Base-by-base conservation (phyloP, 2,888 invertebrate species). In the Plebejus argus region DNA sequence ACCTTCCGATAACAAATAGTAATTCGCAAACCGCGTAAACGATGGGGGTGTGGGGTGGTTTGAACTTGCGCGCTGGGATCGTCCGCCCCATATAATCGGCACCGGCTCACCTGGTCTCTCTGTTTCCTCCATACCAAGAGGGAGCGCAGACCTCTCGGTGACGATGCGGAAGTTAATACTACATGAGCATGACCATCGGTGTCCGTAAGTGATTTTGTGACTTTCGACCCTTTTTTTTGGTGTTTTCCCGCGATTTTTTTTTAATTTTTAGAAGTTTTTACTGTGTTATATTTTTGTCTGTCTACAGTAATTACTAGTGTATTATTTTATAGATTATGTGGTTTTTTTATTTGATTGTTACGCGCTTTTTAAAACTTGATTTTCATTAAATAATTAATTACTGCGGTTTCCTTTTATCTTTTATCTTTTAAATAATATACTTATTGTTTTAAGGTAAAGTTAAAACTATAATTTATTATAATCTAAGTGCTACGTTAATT, bases 171-270 rank as follows among this genome's bases (percentile, higher is more conserved):
- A 82, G 78, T 86, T 84, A 78, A 87, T 87, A 20, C 81, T 79
- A 0, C 89, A 89, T 35, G 78, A 82, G 0, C 88, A 89, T 76
- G 90, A 90, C 76, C 72, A 88, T 45, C 83, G 88, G 3, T 90
- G 90, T 76, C 85, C 85, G 90, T 89, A 84, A 88, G 89, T 88
- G 74, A 45, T 61, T 53, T 45, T 28, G 28, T 23, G 78, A 53
- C 75, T 76, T 66, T 10, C 28, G 15, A n/a, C 45, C 18, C 45
- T 10, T 12, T 39, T 71, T 78, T 78, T 58, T n/a, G 56, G 20
- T 28, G 74, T 76, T 56, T 49, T 76, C n/a, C 28, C 77, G 23
- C 28, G 76, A 10, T 5, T 28, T 23, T 61, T 10, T 56, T 56
- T 61, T 23, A 23, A 45, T 72, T 33, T 39, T 18, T 20, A 6